These are phyloP conservation scores for Patella depressa DNA, from an alignment of 2,888 invertebrate species.

Conservation along the genomic window DNA sequence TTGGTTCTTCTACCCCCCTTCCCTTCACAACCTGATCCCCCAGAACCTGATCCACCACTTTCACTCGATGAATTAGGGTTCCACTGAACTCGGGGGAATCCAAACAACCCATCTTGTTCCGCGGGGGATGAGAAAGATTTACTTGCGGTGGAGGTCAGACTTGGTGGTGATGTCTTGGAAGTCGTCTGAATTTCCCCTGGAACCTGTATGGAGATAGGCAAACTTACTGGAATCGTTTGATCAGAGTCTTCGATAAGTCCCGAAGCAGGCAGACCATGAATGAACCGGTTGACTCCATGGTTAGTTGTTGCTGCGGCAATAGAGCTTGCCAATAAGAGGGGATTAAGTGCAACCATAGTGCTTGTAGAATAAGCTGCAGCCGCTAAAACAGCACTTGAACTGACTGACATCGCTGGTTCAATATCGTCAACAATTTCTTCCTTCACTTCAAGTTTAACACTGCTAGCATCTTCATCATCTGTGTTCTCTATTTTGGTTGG, in stretches of 20 bases:
- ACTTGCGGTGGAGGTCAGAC: background rate
- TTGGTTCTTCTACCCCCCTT: constrained; percentile 20
- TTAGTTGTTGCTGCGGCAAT: constrained; percentile 13
- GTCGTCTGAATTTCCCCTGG: constrained; percentile 13
- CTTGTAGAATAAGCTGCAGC: constrained; percentile 32
- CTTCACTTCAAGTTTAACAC: constrained; percentile 14
- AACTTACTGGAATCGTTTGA: constrained; percentile 8
- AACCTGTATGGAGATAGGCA: constrained; percentile 29
- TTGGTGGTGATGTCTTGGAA: background rate
- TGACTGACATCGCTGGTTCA: constrained; percentile 41
- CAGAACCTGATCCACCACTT: constrained; percentile 1
- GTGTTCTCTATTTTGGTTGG: constrained; percentile 33
- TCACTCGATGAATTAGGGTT: constrained; percentile 27
- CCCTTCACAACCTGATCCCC: background rate
- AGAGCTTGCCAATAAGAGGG: constrained; percentile 29
- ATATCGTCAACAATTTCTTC: constrained; percentile 37
- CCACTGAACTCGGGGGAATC: constrained; percentile 56
- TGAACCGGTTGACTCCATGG: background rate
- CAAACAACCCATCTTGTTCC: constrained; percentile 49
- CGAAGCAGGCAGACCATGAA: constrained; percentile 17
- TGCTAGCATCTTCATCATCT: constrained; percentile 10
- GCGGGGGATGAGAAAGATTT: constrained; percentile 23
- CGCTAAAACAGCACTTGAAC: constrained; percentile 43
- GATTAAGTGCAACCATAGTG: constrained; percentile 35
- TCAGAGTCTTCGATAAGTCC: background rate